Conservation (phyloP, 2,888 invertebrate species). For the Lycaena phlaeas region DNA sequence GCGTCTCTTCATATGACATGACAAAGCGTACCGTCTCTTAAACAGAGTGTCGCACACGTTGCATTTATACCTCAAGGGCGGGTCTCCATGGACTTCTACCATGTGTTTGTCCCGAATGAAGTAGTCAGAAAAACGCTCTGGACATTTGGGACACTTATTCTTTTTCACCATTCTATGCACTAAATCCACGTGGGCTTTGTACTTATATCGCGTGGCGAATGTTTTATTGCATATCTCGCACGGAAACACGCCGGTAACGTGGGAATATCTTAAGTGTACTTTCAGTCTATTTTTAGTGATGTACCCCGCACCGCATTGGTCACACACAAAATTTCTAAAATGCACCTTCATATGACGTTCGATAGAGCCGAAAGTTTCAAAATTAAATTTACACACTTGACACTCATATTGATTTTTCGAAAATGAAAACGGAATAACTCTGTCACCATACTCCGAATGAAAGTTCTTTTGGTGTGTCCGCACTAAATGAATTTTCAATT, state of each 20-base stretch:
- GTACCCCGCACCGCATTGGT: conserved; percentile 48
- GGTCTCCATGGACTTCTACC: conserved; percentile 40
- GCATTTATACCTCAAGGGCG: conserved; percentile 43
- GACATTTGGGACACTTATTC: conserved; percentile 47
- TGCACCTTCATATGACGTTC: conserved; percentile 55
- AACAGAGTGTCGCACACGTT: conserved; percentile 36
- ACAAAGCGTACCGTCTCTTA: conserved; percentile 27
- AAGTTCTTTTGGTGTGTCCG: conserved; percentile 40
- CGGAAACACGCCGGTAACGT: conserved; percentile 32
- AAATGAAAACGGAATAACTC: conserved; percentile 46
- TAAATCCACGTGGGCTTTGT: conserved; percentile 40
- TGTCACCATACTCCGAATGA: conserved; percentile 33
- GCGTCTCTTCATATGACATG: conserved; percentile 44
- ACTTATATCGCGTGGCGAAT: conserved; percentile 38
- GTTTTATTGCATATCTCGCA: conserved; percentile 47
- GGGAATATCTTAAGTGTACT: conserved; percentile 43
- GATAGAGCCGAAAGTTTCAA: conserved; percentile 50
- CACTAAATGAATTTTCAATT: conserved; percentile 38
- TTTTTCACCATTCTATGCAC: conserved; percentile 43
- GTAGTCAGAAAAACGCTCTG: conserved; percentile 45
- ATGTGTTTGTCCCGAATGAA: conserved; percentile 48
- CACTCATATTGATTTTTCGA: conserved; percentile 35
- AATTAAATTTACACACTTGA: conserved; percentile 40
- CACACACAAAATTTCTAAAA: conserved; percentile 47
- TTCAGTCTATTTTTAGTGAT: conserved; percentile 43